Percentiles rank a stretch among this genome's conserved stretches.
phyloP scores from a whole-genome alignment of 2,888 invertebrate species.

The Andrena flavipes region DNA sequence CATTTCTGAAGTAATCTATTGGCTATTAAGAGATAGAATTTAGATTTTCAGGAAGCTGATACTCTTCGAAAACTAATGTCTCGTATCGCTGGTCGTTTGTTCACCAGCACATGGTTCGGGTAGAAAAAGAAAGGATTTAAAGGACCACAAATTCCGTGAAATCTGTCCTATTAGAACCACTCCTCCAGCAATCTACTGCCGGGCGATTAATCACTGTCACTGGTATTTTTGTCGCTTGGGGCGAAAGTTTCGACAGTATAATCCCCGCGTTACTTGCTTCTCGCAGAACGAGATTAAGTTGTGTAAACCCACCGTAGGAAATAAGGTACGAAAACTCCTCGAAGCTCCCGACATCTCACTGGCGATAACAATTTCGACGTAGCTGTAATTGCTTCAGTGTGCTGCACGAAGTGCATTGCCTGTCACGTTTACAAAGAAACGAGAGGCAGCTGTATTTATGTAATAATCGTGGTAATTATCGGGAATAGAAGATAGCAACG shows the following conservation, averaged over 20 bases:
- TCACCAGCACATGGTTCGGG: too few species aligned
- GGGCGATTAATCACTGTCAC: conserved; percentile 46
- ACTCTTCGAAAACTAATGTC: too few species aligned
- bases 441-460: too few species aligned
- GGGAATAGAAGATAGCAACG: too few species aligned
- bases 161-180: conserved; percentile 31
- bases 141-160: background rate
- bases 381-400: background rate
- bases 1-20: too few species aligned
- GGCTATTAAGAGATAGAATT: too few species aligned
- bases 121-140: background rate
- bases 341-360: background rate
- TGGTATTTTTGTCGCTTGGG: conserved; percentile 23
- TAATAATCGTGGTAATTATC: too few species aligned
- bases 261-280: conserved; percentile 34
- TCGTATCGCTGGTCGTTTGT: background rate
- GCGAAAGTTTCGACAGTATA: conserved; percentile 48
- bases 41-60: too few species aligned
- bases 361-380: background rate
- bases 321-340: conserved; percentile 10
- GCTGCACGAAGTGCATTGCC: background rate
- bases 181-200: conserved; percentile 1
- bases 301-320: background rate
- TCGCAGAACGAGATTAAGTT: conserved; percentile 19
- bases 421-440: too few species aligned